Base-by-base conservation (phyloP, 1,140 invertebrate species). In the Lutraria rhynchaena region DNA sequence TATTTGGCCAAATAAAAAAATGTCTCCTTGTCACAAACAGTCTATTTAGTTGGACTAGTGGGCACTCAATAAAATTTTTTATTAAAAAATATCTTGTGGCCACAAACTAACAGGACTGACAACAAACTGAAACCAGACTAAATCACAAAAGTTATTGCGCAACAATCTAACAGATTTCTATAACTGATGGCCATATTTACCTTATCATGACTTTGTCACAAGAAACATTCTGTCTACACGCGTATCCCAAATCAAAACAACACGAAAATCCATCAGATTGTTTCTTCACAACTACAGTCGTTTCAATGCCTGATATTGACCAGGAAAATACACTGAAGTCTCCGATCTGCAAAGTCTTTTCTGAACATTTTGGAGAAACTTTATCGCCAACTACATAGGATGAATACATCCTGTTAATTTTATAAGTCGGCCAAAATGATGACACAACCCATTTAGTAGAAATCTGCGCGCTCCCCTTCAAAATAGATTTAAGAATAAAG, bases 271-370 rank as follows among this genome's bases (percentile, higher is more conserved):
- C 85, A 46, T 70, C 65, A n/a, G 24, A n/a, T 51, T 49, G 31
- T 44, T 81, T 76, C 41, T 46, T 85, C 1, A 90, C 81, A 33
- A 89, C 86, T 22, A 89, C 82, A 60, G 87, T 86, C 5, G 87
- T 88, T 53, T 90, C 89, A 13, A 89, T 24, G 15, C 89, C 89
- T 3, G 89, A 88, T 37, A 88, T 71, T 37, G 87, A 85, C 89
- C 89, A 89, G 0, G 83, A 78, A 75, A 81, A 86, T 7, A 90
- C 75, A 19, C 67, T 80, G 37, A 85, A 87, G 33, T 84, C 57
- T 41, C 83, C 87, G 33, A 86, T 82, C 13, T 76, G 60, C 5
- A 83, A 29, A 83, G 81, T 86, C 7, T 74, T 22, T 9, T 65
- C 61, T n/a, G 35, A 27, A 3, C 7, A n/a, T 19, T 55, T 55